Conservation (phyloP, 2,797 vertebrate genomes). For the Enteromius thamalakanensis region DNA sequence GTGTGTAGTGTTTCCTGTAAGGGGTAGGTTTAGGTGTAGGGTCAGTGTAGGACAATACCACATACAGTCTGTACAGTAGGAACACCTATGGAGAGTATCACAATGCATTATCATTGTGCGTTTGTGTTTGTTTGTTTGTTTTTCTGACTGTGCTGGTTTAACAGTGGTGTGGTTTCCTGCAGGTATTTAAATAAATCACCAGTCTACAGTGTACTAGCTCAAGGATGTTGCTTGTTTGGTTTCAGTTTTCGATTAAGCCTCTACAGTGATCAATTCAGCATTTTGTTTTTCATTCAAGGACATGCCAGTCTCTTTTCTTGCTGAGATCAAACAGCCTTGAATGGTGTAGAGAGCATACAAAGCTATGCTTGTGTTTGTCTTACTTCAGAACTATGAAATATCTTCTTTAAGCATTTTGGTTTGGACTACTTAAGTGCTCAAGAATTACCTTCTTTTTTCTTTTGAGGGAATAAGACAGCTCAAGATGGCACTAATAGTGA, state of each 20-base stretch:
- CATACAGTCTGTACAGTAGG: too few species aligned
- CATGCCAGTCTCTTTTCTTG: neutral
- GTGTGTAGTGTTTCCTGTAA: too few species aligned
- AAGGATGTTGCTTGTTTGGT: neutral
- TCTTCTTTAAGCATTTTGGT: neutral
- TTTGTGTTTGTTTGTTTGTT: too few species aligned
- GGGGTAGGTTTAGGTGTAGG: too few species aligned
- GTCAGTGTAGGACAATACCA: neutral
- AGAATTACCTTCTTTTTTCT: neutral
- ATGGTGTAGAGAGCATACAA: neutral
- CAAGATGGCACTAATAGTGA: neutral
- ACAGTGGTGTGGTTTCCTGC: slow-evolving; percentile 1
- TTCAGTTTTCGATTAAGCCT: neutral
- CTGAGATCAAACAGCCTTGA: neutral
- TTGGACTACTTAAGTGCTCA: neutral
- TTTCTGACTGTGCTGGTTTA: slow-evolving; percentile 1
- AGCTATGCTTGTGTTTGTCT: neutral
- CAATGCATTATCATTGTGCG: too few species aligned
- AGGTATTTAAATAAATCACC: neutral
- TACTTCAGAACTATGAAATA: neutral
- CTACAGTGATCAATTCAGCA: neutral
- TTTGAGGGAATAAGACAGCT: neutral
- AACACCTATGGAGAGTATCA: too few species aligned
- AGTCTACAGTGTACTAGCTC: neutral
- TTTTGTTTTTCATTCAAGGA: neutral